phyloP scores from a whole-genome alignment of 2,888 invertebrate genomes.

The Aspidiotus destructor region DNA sequence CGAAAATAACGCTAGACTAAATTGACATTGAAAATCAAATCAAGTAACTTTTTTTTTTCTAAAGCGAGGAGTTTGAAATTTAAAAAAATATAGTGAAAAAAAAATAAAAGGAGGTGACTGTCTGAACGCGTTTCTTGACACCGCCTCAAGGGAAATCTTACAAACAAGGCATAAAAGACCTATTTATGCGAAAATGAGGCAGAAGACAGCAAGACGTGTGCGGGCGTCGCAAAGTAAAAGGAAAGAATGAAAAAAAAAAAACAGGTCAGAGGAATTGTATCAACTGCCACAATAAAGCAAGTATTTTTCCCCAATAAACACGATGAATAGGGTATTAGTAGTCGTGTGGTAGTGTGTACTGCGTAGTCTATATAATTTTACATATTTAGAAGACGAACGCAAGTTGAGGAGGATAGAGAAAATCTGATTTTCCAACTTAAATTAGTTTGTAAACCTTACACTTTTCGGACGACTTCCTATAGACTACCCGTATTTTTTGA shows the following conservation, averaged over 20 bases:
- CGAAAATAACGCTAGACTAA: constrained; percentile 26
- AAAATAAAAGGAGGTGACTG: not conserved
- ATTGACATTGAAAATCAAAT: constrained; percentile 33
- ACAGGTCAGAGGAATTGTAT: constrained; percentile 24
- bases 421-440: constrained; percentile 32
- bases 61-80: constrained; percentile 12
- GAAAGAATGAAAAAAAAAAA: constrained; percentile 7
- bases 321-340: constrained; percentile 9
- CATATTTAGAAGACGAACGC: too few species aligned
- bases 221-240: constrained; percentile 6
- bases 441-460: constrained; percentile 19
- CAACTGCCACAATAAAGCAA: constrained; percentile 31
- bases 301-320: constrained; percentile 17
- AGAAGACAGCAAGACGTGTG: constrained; percentile 16
- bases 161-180: constrained; percentile 34
- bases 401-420: constrained; percentile 8
- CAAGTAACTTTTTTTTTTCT: constrained; percentile 20
- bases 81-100: not conserved
- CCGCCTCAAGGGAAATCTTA: constrained; percentile 33
- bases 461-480: constrained; percentile 21
- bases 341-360: constrained; percentile 7
- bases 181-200: constrained; percentile 33
- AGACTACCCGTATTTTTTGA: constrained; percentile 14
- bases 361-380: not conserved
- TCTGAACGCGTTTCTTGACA: constrained; percentile 20